These are phyloP conservation scores for Gobio gobio DNA, from an alignment of 2,113 vertebrate genomes.

Conservation along the genomic window DNA sequence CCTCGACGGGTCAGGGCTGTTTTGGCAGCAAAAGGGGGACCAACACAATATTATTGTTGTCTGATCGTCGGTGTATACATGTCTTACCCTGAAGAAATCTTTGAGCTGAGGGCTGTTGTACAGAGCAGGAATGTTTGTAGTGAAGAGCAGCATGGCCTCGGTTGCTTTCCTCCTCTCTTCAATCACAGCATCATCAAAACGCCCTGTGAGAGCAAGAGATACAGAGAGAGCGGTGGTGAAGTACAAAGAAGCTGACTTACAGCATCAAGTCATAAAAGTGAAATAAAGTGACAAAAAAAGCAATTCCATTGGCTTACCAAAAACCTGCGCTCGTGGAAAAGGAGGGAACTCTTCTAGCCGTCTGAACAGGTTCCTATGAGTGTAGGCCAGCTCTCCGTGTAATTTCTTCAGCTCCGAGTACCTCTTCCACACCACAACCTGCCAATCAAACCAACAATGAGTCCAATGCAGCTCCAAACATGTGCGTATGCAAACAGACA, in stretches of 20 bases:
- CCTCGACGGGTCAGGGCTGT: too few species aligned
- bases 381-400: slow-evolving; percentile 87
- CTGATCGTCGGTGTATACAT: too few species aligned
- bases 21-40: too few species aligned
- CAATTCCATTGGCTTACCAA: slow-evolving; percentile 72
- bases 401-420: slow-evolving; percentile 91
- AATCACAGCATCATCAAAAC: slow-evolving; percentile 87
- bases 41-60: too few species aligned
- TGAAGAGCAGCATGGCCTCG: slow-evolving; percentile 83
- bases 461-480: not conserved
- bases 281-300: not conserved
- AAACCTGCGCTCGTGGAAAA: slow-evolving; percentile 85
- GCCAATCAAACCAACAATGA: slow-evolving; percentile 23
- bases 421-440: slow-evolving; percentile 86
- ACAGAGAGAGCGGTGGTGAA: not conserved
- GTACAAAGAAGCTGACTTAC: not conserved
- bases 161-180: slow-evolving; percentile 86
- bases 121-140: slow-evolving; percentile 82
- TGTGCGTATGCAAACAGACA: not conserved
- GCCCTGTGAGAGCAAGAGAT: slow-evolving; percentile 69
- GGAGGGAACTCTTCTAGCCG: slow-evolving; percentile 86
- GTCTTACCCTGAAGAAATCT: slow-evolving; percentile 86
- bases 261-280: not conserved
- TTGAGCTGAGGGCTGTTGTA: slow-evolving; percentile 92
- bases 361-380: slow-evolving; percentile 89